Evolutionary conservation across 2,888 invertebrate species (phyloP).

Genomic region (Biston stratarius): DNA sequence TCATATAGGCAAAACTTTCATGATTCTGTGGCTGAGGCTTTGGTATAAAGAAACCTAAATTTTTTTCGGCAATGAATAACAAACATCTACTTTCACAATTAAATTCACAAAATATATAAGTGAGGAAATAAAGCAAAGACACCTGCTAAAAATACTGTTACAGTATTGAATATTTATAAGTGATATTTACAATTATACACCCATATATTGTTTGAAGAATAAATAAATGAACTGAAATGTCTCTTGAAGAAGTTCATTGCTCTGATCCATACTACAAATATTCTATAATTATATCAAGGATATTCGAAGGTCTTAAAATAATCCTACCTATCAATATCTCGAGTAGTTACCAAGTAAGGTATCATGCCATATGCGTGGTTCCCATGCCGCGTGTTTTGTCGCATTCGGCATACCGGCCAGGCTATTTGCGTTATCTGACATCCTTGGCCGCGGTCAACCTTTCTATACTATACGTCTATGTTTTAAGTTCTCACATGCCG

Average conservation of each 20-base stretch:
- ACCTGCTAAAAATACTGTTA: no score
- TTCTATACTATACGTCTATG: conserved; percentile 11
- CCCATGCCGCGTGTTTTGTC: conserved; percentile 34
- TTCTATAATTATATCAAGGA: conserved; percentile 21
- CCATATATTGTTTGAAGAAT: no score
- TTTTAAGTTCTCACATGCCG: conserved; percentile 2
- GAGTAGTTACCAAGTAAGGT: conserved; percentile 25
- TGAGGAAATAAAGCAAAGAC: no score
- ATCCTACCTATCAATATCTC: conserved; percentile 2
- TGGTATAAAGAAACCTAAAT: no score
- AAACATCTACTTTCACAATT: no score
- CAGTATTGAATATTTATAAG: no score
- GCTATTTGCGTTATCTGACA: conserved; percentile 36
- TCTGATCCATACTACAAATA: neutral
- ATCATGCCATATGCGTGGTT: conserved; percentile 25
- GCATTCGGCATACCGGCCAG: conserved; percentile 32
- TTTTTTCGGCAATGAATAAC: no score
- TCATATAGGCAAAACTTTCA: no score
- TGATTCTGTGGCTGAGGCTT: no score
- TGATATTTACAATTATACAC: no score
- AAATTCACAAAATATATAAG: no score
- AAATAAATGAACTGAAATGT: no score
- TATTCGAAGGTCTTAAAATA: conserved; percentile 11
- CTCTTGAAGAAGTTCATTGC: neutral
- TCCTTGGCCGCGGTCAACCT: conserved; percentile 37